Conservation (phyloP, 2,888 invertebrate species). For the Eupithecia abbreviata region DNA sequence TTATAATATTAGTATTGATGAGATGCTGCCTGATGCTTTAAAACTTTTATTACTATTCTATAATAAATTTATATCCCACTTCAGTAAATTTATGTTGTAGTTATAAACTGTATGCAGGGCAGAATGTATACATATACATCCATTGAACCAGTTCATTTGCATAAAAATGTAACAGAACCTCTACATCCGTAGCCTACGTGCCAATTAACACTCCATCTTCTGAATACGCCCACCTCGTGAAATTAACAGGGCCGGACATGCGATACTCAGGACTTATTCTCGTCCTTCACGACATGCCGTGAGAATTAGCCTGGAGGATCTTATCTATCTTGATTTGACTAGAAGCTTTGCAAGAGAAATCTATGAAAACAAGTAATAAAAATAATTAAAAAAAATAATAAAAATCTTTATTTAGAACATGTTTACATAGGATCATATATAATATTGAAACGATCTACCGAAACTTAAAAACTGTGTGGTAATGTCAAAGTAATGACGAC, state of each 20-base stretch:
- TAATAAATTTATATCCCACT: background rate
- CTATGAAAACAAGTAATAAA: no score
- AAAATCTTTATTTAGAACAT: no score
- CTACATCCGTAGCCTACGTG: conserved; percentile 40
- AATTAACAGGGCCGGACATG: conserved; percentile 11
- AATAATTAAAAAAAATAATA: no score
- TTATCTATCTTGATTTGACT: background rate
- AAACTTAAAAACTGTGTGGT: no score
- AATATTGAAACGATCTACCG: no score
- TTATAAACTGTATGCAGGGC: background rate
- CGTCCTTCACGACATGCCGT: background rate
- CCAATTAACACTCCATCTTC: conserved; percentile 59
- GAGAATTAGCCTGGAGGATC: background rate
- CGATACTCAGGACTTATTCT: background rate
- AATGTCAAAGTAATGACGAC: no score
- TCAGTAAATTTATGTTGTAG: background rate
- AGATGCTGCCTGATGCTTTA: background rate
- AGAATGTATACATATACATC: background rate
- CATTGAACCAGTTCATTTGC: conserved; percentile 44
- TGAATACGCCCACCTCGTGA: conserved; percentile 42
- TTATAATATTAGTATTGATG: no score
- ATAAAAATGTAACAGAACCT: conserved; percentile 56
- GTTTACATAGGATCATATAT: no score
- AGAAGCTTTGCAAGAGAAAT: no score
- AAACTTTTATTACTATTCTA: background rate